Evolutionary conservation across 1,140 invertebrate species (phyloP), one percentile per base, ranked within the genome.

Genomic region (Oscheius sp.): DNA sequence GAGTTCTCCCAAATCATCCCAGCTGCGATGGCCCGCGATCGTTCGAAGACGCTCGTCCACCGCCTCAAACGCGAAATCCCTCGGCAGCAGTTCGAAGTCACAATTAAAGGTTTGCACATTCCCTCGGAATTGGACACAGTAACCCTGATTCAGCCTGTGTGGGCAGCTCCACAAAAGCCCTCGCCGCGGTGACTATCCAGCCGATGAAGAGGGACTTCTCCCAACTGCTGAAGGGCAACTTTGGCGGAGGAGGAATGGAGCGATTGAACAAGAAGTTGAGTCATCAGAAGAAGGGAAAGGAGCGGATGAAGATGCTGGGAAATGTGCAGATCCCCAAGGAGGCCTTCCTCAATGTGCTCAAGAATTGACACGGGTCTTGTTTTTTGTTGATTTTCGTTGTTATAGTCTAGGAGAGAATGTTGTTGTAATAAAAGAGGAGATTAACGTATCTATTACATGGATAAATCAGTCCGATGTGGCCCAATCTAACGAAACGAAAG

Each of bases 341-440:
- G 82, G 93, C 93, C 13, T 97, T 97, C 86, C 93, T 97, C 76
- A 90, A 94, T 86, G 89, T 97, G 70, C 85, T 97, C 2, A 93
- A 93, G 35, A 77, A 79, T 55, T 76, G 23, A 55, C 49, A n/a
- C 10, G 38, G 10, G n/a, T 42, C n/a, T 10, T 42, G n/a, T 42
- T 42, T 42, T 42, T 42, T 42, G 38, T 42, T 10, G n/a, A 42
- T 42, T 42, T 42, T 42, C n/a, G 10, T 42, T n/a, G 38, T 42
- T 42, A 42, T 42, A 10, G 38, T 42, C n/a, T n/a, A n/a, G n/a
- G n/a, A n/a, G n/a, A n/a, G n/a, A n/a, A n/a, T n/a, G n/a, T n/a
- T n/a, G n/a, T n/a, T n/a, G n/a, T n/a, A n/a, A n/a, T n/a, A n/a
- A n/a, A n/a, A n/a, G n/a, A n/a, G n/a, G n/a, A n/a, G n/a, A n/a